Evolutionary conservation across 2,113 vertebrate genomes (phyloP).

Genomic region (Callipepla squamata): DNA sequence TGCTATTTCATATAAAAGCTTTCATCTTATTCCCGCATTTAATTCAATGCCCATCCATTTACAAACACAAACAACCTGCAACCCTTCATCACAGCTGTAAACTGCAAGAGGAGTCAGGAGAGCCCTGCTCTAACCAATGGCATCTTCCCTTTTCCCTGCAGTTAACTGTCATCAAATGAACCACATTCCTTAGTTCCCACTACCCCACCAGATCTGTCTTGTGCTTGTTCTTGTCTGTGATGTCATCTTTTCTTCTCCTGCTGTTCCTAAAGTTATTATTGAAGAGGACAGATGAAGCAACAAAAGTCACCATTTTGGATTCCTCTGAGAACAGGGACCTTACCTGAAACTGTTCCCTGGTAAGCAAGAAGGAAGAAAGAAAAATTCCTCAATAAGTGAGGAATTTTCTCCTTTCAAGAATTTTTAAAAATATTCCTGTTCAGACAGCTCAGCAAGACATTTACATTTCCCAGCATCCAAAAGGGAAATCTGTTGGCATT

Average conservation of each 20-base stretch:
- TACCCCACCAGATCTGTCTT: background rate
- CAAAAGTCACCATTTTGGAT: background rate
- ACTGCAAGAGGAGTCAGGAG: background rate
- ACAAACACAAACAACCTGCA: accelerated
- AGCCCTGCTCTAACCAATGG: background rate
- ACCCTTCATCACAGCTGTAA: background rate
- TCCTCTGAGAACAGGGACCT: background rate
- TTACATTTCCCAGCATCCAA: background rate
- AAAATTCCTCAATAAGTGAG: background rate
- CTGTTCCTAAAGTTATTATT: background rate
- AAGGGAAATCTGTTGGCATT: background rate
- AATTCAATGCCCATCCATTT: background rate
- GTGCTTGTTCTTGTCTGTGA: background rate
- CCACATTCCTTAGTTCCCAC: background rate
- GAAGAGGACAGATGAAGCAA: background rate
- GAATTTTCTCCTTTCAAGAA: background rate
- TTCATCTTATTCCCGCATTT: background rate
- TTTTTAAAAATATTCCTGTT: background rate
- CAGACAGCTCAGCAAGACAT: background rate
- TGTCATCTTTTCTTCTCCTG: background rate
- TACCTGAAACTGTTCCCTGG: background rate
- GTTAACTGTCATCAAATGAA: background rate
- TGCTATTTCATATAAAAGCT: background rate
- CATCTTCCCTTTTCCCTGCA: background rate
- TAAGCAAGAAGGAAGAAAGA: background rate